phyloP scores from a whole-genome alignment of 2,797 vertebrate species.

The Harpagifer antarcticus region DNA sequence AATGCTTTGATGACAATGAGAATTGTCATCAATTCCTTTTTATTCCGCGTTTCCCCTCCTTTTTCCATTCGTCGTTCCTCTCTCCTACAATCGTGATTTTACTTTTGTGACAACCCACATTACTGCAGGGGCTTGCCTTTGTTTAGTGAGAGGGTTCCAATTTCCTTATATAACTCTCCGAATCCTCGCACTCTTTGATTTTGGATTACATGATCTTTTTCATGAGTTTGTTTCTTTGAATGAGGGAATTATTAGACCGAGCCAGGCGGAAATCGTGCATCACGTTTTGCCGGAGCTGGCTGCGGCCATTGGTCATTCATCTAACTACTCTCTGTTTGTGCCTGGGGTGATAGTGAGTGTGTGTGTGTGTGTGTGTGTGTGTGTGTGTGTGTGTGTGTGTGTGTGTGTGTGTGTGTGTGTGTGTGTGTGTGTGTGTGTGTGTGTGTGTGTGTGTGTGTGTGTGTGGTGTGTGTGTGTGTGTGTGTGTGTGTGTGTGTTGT shows the following conservation, averaged over 20 bases:
- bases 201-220: slow-evolving; percentile 64
- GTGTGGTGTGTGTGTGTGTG: not conserved
- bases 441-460: slow-evolving; percentile 9
- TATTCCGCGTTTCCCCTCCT: slow-evolving; percentile 45
- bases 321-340: slow-evolving; percentile 55
- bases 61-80: slow-evolving; percentile 55
- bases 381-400: no score
- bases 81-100: slow-evolving; percentile 52
- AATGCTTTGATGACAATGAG: slow-evolving; percentile 46
- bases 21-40: slow-evolving; percentile 43
- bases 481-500: not conserved
- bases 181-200: slow-evolving; percentile 67
- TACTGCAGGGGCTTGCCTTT: slow-evolving; percentile 71
- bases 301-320: slow-evolving; percentile 54
- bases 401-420: no score
- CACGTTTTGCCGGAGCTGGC: slow-evolving; percentile 57
- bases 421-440: no score
- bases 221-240: slow-evolving; percentile 62
- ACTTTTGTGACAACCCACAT: slow-evolving; percentile 71
- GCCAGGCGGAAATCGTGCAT: slow-evolving; percentile 55
- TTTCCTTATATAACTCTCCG: slow-evolving; percentile 75
- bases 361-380: not conserved
- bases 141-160: slow-evolving; percentile 70
- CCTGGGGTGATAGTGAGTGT: slow-evolving; percentile 30
- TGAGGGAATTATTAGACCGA: slow-evolving; percentile 56